Evolutionary conservation across 2,113 vertebrate species (phyloP).

Genomic region (Macrotus californicus): DNA sequence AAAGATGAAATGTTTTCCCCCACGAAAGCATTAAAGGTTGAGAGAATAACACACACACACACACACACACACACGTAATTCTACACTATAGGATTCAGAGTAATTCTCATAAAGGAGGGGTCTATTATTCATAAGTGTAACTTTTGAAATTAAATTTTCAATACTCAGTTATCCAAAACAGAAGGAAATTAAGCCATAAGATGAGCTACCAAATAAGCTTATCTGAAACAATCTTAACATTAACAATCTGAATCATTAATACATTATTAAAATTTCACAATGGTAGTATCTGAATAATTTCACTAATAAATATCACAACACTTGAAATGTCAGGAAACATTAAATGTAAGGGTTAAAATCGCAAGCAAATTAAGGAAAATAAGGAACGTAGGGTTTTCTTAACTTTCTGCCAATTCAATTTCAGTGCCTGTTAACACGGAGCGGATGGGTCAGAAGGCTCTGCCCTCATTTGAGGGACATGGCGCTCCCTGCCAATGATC

Average conservation of each 20-base stretch:
- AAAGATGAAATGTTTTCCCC: neutral
- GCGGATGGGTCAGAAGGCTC: neutral
- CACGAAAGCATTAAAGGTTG: neutral
- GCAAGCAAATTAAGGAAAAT: neutral
- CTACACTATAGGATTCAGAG: neutral
- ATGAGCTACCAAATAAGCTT: constrained; percentile 12
- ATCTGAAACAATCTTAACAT: neutral
- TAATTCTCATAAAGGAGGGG: neutral
- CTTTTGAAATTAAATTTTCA: constrained; percentile 19
- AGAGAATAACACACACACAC: neutral
- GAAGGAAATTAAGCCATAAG: neutral
- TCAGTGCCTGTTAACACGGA: neutral
- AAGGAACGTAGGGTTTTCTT: neutral
- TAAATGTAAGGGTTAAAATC: neutral
- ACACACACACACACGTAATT: neutral
- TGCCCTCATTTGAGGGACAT: constrained; percentile 16
- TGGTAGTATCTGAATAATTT: neutral
- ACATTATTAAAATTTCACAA: neutral
- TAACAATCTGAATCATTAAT: neutral
- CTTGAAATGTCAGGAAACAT: constrained; percentile 2
- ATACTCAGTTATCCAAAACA: constrained; percentile 23
- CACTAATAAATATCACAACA: neutral
- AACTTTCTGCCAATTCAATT: neutral
- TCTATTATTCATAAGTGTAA: neutral
- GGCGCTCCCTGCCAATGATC: constrained; percentile 36